Percentiles rank a stretch among this genome's conserved stretches.
phyloP scores from a whole-genome alignment of 2,797 vertebrate genomes.

The Mycteria americana region DNA sequence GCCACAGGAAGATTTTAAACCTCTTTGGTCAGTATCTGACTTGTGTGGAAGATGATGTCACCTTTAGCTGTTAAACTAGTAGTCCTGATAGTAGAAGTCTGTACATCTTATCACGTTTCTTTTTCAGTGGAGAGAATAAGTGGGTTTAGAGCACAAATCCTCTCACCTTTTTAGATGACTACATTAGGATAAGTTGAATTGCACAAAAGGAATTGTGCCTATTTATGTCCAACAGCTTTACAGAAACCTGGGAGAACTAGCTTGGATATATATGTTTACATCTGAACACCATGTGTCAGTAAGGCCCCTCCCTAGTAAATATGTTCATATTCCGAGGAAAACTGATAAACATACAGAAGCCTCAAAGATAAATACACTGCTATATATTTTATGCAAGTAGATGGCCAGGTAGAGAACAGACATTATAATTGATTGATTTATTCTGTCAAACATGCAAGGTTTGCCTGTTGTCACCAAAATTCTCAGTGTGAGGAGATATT shows the following conservation, averaged over 20 bases:
- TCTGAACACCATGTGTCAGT: background rate
- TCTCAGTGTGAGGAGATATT: background rate
- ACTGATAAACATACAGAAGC: background rate
- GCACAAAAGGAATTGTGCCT: accelerated
- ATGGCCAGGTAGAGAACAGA: background rate
- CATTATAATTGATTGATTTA: background rate
- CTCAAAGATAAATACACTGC: background rate
- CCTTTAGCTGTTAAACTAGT: background rate
- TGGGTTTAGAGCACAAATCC: background rate
- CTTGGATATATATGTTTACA: background rate
- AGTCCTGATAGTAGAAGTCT: background rate
- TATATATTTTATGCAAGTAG: background rate
- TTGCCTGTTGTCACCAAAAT: background rate
- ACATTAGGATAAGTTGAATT: background rate
- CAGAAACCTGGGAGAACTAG: background rate
- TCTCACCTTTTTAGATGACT: background rate
- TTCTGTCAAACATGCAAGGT: background rate
- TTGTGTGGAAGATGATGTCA: accelerated
- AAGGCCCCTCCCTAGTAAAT: background rate
- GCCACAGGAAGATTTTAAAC: background rate
- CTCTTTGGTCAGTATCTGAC: background rate
- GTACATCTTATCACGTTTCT: background rate
- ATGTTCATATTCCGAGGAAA: background rate
- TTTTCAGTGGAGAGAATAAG: background rate
- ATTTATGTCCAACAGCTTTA: background rate